Conservation (phyloP, 2,888 invertebrate genomes). For the Zygaena filipendulae region DNA sequence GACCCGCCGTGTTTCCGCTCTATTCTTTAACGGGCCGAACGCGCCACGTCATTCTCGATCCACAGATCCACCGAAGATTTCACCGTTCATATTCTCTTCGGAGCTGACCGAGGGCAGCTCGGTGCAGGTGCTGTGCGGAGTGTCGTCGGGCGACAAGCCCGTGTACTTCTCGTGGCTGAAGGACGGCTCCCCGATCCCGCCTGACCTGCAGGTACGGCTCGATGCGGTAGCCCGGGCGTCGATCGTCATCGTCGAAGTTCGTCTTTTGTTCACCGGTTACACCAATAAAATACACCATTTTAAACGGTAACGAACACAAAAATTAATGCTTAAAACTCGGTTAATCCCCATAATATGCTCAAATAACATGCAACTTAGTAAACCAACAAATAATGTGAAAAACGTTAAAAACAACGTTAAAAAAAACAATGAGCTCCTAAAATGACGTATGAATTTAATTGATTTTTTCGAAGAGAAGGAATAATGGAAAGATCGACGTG, state of each 20-base stretch:
- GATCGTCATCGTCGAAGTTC: no score
- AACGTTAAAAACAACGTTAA: no score
- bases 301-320: no score
- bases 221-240: background rate
- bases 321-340: no score
- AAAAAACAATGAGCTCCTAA: no score
- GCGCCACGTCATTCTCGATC: background rate
- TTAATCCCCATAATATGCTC: no score
- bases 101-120: slow-evolving; percentile 85
- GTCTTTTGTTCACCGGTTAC: no score
- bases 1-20: slow-evolving; percentile 3
- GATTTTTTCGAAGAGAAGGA: background rate
- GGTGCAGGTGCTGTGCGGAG: slow-evolving; percentile 82
- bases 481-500: no score
- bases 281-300: no score
- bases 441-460: no score
- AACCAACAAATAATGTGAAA: no score
- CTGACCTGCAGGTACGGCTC: slow-evolving; percentile 74
- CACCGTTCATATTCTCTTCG: slow-evolving; percentile 85
- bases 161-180: slow-evolving; percentile 76
- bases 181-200: slow-evolving; percentile 69
- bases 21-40: background rate
- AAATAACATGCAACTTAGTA: no score
- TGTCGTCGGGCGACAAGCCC: slow-evolving; percentile 77
- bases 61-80: slow-evolving; percentile 87